A percentile compares a stretch with the other conserved stretches of the same genome.
Evolutionary conservation across 2,888 invertebrate species (phyloP).

Genomic region (Gari tellinella): DNA sequence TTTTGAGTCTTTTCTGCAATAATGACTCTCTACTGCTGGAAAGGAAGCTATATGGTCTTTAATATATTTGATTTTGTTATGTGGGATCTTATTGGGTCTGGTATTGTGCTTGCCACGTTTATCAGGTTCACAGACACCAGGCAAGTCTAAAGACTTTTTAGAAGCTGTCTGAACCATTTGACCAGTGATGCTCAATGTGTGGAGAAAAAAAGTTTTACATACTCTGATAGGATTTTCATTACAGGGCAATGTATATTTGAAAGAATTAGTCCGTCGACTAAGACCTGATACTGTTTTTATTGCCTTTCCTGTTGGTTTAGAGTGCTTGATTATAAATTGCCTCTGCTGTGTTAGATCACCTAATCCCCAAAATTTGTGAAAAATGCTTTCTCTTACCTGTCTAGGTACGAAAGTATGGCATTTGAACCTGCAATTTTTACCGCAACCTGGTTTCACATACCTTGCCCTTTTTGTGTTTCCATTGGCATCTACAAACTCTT

Average conservation of each 20-base stretch:
- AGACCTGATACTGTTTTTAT: background rate
- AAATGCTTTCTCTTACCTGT: conserved; percentile 8
- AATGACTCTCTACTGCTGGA: conserved; percentile 23
- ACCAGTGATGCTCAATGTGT: conserved; percentile 11
- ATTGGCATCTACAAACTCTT: background rate
- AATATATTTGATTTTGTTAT: conserved; percentile 1
- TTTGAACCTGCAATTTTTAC: conserved; percentile 6
- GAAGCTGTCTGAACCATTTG: conserved; percentile 5
- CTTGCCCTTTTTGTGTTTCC: background rate
- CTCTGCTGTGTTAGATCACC: conserved; percentile 20
- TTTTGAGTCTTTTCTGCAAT: conserved; percentile 25
- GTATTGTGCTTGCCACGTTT: conserved; percentile 11
- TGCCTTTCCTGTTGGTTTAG: conserved; percentile 6
- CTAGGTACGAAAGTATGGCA: background rate
- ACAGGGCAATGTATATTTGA: conserved; percentile 12
- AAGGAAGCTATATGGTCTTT: conserved; percentile 28
- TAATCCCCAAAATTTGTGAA: conserved; percentile 21
- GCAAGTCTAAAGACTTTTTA: background rate
- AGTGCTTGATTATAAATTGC: conserved; percentile 21
- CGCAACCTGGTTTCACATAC: conserved; percentile 6
- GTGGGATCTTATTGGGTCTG: conserved; percentile 6
- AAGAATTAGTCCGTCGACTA: background rate
- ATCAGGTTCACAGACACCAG: conserved; percentile 23
- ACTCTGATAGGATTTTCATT: conserved; percentile 2
- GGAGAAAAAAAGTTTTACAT: conserved; percentile 31